Percentiles rank a stretch among this genome's conserved stretches.
Conservation (phyloP, 2,888 invertebrate species). For the Agrenia bidenticulata region DNA sequence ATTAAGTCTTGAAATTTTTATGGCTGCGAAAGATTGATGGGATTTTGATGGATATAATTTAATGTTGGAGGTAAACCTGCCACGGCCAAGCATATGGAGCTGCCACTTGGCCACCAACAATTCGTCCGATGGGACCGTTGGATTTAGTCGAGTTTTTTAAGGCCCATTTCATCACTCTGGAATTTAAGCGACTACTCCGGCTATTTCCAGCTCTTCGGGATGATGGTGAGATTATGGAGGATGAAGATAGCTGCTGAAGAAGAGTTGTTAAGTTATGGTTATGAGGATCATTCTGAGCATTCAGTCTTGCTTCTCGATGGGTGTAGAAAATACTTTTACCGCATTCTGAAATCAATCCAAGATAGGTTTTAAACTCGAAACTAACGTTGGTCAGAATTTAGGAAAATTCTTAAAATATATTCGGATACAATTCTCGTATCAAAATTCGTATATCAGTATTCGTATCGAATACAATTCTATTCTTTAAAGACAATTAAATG, state of each 20-base stretch:
- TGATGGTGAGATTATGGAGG: neutral
- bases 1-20: no score
- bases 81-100: slow-evolving; percentile 80
- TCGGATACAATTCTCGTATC: no score
- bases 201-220: slow-evolving; percentile 27
- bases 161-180: slow-evolving; percentile 50
- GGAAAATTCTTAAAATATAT: no score
- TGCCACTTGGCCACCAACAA: slow-evolving; percentile 75
- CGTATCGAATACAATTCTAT: no score
- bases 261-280: neutral
- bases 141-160: slow-evolving; percentile 33
- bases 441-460: no score
- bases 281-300: neutral
- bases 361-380: no score
- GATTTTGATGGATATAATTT: neutral
- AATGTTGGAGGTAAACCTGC: slow-evolving; percentile 63
- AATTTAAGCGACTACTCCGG: slow-evolving; percentile 25
- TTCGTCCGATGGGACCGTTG: slow-evolving; percentile 60
- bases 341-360: slow-evolving; percentile 53
- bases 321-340: slow-evolving; percentile 55
- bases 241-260: no score
- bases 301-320: slow-evolving; percentile 55
- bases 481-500: no score
- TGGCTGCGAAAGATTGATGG: no score
- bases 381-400: no score